Percentiles rank a stretch among this genome's conserved stretches.
phyloP scores from a whole-genome alignment of 2,888 invertebrate genomes.

The Dryocosmus kuriphilus region DNA sequence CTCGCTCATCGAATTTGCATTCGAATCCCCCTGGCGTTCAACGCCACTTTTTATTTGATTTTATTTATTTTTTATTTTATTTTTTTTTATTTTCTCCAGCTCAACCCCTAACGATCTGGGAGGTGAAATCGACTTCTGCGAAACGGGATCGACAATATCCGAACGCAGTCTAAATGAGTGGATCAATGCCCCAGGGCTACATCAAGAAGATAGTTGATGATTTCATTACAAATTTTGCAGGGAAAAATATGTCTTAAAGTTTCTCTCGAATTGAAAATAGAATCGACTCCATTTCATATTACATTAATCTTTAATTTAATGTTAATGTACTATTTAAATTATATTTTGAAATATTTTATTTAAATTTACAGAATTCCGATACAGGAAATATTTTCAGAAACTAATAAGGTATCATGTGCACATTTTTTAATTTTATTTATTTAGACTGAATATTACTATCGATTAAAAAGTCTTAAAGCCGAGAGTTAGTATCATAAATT shows the following conservation, averaged over 20 bases:
- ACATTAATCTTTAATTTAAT: too few species aligned
- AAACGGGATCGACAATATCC: conserved; percentile 30
- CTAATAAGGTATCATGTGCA: too few species aligned
- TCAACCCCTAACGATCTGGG: conserved; percentile 64
- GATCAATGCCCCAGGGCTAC: conserved; percentile 24
- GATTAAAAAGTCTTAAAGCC: conserved; percentile 20
- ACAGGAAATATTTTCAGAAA: too few species aligned
- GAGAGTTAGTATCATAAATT: conserved; percentile 33
- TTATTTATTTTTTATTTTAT: not conserved
- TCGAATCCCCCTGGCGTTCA: conserved; percentile 59
- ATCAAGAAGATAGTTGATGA: conserved; percentile 10
- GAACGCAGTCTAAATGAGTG: conserved; percentile 12
- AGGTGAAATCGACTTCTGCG: conserved; percentile 62
- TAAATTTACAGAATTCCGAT: too few species aligned
- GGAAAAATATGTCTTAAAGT: not conserved
- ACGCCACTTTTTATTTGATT: not conserved
- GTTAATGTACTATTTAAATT: too few species aligned
- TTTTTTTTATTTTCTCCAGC: not conserved
- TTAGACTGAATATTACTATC: conserved; percentile 14
- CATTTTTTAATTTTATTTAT: not conserved
- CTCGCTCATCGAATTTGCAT: conserved; percentile 69
- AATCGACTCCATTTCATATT: too few species aligned
- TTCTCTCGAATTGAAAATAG: not conserved
- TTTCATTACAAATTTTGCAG: not conserved
- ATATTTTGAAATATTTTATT: too few species aligned